Evolutionary conservation across 2,797 vertebrate genomes (phyloP), one percentile per base, ranked within the genome.

Genomic region (Cirrhinus molitorella): DNA sequence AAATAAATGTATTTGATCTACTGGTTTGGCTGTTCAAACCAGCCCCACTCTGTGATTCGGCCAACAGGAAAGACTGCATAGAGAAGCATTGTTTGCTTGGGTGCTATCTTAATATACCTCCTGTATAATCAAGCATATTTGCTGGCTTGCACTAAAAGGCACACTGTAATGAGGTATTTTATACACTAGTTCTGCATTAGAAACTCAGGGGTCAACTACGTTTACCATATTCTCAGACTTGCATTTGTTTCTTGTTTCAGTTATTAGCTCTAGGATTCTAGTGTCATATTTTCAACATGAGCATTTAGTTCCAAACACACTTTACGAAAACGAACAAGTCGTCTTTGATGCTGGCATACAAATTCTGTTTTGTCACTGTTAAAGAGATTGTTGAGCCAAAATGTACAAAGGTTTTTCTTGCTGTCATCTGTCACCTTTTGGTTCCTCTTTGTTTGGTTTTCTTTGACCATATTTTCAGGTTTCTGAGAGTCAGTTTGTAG

Each of bases 121-220:
- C 86, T 92, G 93, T 93, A 93, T 93, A 93, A 96, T 94, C 88
- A 88, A 95, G 93, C 94, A 94, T 94, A 93, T 85, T 94, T 95
- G 94, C 95, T 95, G 94, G 95, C 95, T 95, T 96, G 94, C 94
- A 96, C 95, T 96, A 96, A 95, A 90, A 92, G 91, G 94, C 94
- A 90, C 87, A 95, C 95, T 95, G 94, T 94, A 95, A 91, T 93
- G 94, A 95, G 95, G 93, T 95, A 94, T 96, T 94, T 95, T 94
- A 92, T 95, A 95, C 94, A 95, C 95, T 95, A 95, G 94, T 94
- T 95, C 95, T 94, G 93, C 93, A 93, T 95, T 95, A 94, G 93
- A 94, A 94, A 94, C 95, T 96, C 95, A 96, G 95, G 95, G 95
- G 94, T 96, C 93, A 94, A 91, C 90, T 91, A 94, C 92, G 94